Conservation (phyloP, 1,140 invertebrate genomes). For the Drosophila pseudoobscura region DNA sequence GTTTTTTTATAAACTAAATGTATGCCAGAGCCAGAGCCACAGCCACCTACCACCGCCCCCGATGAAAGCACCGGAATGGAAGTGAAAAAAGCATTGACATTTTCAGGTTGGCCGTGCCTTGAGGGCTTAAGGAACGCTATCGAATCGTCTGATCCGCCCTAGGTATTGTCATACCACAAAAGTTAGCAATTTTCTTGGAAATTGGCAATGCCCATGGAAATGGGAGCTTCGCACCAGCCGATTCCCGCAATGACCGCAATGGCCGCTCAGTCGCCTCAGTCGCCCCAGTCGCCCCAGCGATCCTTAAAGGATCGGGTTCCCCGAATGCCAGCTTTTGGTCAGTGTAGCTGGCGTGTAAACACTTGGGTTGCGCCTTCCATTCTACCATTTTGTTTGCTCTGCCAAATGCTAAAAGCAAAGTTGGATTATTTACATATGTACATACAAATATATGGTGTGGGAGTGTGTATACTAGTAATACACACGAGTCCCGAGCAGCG, state of each 20-base stretch:
- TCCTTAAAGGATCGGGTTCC: no score
- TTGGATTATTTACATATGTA: constrained; percentile 62
- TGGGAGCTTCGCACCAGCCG: no score
- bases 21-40: background rate
- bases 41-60: no score
- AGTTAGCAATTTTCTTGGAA: no score
- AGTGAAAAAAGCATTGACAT: constrained; percentile 15
- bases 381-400: constrained; percentile 37
- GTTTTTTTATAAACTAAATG: constrained; percentile 48
- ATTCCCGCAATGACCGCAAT: no score
- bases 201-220: no score
- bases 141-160: constrained; percentile 17
- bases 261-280: background rate
- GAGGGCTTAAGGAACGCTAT: constrained; percentile 46
- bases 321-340: constrained; percentile 8
- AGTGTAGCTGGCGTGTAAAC: constrained; percentile 14
- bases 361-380: background rate
- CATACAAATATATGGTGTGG: constrained; percentile 23
- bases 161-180: no score
- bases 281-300: no score
- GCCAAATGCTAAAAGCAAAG: constrained; percentile 67
- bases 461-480: constrained; percentile 49
- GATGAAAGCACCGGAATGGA: no score
- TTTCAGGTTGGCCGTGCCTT: constrained; percentile 49
- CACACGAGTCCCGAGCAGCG: constrained; percentile 36